These are phyloP conservation scores for Drosophila parthenogenetica DNA, from an alignment of 2,888 invertebrate genomes.

Conservation along the genomic window DNA sequence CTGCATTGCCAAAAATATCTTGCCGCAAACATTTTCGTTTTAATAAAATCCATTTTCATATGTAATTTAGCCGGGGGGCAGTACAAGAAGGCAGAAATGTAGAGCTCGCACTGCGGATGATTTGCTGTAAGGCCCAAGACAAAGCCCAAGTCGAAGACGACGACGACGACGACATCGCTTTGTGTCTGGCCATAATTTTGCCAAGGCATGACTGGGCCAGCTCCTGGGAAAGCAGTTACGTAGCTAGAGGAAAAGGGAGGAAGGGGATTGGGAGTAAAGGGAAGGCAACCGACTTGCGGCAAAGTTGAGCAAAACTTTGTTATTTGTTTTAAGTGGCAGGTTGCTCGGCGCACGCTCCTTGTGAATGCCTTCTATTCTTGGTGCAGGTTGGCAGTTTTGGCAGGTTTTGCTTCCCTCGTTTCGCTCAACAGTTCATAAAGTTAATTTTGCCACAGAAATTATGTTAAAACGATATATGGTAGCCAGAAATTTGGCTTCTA, in stretches of 20 bases:
- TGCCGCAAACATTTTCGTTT: conserved; percentile 63
- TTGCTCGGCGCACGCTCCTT: conserved; percentile 67
- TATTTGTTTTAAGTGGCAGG: conserved; percentile 82
- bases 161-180: conserved; percentile 68
- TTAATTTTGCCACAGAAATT: conserved; percentile 83
- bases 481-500: conserved; percentile 52
- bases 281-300: conserved; percentile 59
- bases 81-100: neutral
- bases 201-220: conserved; percentile 54
- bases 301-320: conserved; percentile 82
- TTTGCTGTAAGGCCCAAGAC: conserved; percentile 74
- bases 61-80: conserved; percentile 69
- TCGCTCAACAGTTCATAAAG: conserved; percentile 83
- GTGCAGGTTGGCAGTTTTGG: conserved; percentile 17
- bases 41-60: conserved; percentile 81
- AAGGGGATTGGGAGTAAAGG: conserved; percentile 12
- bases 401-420: conserved; percentile 33
- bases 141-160: conserved; percentile 66
- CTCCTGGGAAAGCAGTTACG: conserved; percentile 35
- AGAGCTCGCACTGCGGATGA: conserved; percentile 59
- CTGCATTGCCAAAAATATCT: conserved; percentile 30
- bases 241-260: conserved; percentile 12
- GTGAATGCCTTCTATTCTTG: conserved; percentile 42
- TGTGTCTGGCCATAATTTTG: conserved; percentile 80
- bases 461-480: conserved; percentile 82